phyloP scores from a whole-genome alignment of 2,888 invertebrate species.

The Lasioglossum morio region DNA sequence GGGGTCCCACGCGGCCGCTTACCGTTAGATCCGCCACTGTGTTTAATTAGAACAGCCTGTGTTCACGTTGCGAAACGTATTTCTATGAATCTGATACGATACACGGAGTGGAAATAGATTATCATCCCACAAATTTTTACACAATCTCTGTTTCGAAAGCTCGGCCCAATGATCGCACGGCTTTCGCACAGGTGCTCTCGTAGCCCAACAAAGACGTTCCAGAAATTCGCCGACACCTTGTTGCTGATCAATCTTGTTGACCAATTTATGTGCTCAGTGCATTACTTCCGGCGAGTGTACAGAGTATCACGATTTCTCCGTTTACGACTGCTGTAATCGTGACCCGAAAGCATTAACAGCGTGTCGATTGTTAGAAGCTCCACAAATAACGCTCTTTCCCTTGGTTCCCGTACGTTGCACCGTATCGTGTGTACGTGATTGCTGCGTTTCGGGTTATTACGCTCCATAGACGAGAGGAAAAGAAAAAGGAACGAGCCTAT shows the following conservation, averaged over 20 bases:
- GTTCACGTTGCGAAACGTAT: too few relatives aligned
- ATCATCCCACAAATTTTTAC: too few relatives aligned
- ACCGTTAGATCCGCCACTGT: too few relatives aligned
- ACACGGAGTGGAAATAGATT: not conserved
- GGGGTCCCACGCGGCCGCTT: too few relatives aligned
- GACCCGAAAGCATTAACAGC: not conserved
- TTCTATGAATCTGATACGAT: too few relatives aligned
- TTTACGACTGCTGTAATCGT: not conserved
- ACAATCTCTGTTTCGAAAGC: too few relatives aligned
- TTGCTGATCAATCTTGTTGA: too few relatives aligned
- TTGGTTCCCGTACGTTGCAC: not conserved
- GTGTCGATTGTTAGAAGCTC: not conserved
- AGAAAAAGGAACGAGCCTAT: not conserved
- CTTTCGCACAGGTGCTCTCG: not conserved
- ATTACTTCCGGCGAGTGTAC: not conserved
- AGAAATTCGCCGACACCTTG: too few relatives aligned
- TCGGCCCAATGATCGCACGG: not conserved
- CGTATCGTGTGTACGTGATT: not conserved
- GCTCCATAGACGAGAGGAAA: not conserved
- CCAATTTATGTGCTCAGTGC: too few relatives aligned
- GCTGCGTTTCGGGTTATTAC: not conserved
- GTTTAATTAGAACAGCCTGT: too few relatives aligned
- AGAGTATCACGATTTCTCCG: not conserved
- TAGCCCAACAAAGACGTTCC: not conserved
- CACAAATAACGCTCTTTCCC: not conserved